Evolutionary conservation across 1,140 invertebrate genomes (phyloP).

Genomic region (Sweltsa coloradensis): DNA sequence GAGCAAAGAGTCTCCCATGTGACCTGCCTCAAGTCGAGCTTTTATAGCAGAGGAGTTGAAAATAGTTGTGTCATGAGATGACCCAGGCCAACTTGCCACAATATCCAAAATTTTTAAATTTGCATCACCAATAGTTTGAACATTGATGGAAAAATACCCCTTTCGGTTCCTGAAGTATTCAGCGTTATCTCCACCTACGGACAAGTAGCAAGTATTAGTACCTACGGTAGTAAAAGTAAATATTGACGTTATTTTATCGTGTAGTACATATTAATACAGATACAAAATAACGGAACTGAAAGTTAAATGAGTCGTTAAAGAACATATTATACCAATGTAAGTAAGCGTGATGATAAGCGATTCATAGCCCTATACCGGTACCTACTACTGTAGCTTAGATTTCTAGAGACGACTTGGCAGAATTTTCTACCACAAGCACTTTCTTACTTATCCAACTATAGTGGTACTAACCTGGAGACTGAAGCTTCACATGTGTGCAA

Average conservation of each 20-base stretch:
- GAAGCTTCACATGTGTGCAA: constrained; percentile 23
- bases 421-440: neutral
- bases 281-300: neutral
- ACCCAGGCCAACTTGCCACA: constrained; percentile 28
- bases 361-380: neutral
- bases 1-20: constrained; percentile 19
- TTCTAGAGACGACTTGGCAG: no score
- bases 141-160: constrained; percentile 29
- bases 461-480: constrained; percentile 12
- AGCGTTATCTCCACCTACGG: constrained; percentile 23
- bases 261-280: neutral
- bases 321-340: neutral
- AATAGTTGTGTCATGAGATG: constrained; percentile 22
- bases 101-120: constrained; percentile 25
- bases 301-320: neutral
- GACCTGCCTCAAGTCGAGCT: constrained; percentile 16
- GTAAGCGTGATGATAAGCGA: neutral
- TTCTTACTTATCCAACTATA: no score
- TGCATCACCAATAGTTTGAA: constrained; percentile 26
- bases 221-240: neutral
- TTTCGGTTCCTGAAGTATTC: constrained; percentile 31
- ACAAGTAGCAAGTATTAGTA: neutral
- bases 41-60: constrained; percentile 21
- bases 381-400: no score
- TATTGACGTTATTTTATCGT: neutral